A percentile compares a stretch with the other conserved stretches of the same genome.
Conservation (phyloP, 2,888 invertebrate genomes). For the Clostera curtula region DNA sequence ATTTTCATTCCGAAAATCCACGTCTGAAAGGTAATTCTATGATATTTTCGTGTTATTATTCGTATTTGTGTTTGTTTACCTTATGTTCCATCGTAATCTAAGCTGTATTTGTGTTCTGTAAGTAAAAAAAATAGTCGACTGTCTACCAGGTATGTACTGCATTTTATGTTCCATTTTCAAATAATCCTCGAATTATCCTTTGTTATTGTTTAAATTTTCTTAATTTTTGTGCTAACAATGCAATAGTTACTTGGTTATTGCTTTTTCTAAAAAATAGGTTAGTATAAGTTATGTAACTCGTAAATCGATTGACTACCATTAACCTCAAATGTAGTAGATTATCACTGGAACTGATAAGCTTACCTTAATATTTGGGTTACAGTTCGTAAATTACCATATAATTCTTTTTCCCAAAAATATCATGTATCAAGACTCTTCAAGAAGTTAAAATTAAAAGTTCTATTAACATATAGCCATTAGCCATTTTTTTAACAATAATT, state of each 20-base stretch:
- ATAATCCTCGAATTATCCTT: background rate
- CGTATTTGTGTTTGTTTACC: slow-evolving; percentile 11
- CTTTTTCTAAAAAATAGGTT: background rate
- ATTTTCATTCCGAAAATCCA: slow-evolving; percentile 21
- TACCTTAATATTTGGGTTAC: too few species aligned
- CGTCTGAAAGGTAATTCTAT: slow-evolving; percentile 30
- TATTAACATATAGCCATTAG: too few species aligned
- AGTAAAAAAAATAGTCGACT: slow-evolving; percentile 8
- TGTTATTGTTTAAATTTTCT: slow-evolving; percentile 4
- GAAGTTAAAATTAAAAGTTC: too few species aligned
- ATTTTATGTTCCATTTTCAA: slow-evolving; percentile 11
- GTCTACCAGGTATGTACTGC: slow-evolving; percentile 15
- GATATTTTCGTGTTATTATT: slow-evolving; percentile 4
- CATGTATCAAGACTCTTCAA: too few species aligned
- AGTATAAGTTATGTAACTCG: slow-evolving; percentile 47
- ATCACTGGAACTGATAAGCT: too few species aligned
- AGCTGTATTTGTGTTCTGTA: slow-evolving; percentile 7
- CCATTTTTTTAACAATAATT: too few species aligned
- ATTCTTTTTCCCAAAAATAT: too few species aligned
- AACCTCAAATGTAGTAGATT: too few species aligned
- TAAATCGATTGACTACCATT: slow-evolving; percentile 36
- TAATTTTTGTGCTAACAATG: background rate
- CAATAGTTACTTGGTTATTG: background rate
- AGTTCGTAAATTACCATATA: too few species aligned
- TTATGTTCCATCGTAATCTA: slow-evolving; percentile 1